These are phyloP conservation scores for Drosophila anomelani DNA, from an alignment of 2,888 invertebrate species.

Conservation along the genomic window DNA sequence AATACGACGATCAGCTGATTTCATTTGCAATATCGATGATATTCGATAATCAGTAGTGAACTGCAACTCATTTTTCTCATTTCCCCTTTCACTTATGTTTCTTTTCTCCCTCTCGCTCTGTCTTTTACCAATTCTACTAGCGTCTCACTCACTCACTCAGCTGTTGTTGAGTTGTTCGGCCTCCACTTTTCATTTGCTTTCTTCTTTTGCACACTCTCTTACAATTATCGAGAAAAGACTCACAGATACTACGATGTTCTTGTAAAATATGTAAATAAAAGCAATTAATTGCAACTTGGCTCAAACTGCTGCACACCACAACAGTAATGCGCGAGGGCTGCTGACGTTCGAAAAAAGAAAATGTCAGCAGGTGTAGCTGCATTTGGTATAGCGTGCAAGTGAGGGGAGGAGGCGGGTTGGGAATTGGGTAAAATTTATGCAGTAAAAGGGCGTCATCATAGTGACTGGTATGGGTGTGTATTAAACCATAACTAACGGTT, in stretches of 20 bases:
- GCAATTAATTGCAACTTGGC: conserved; percentile 71
- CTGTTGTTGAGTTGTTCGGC: conserved; percentile 23
- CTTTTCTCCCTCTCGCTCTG: not conserved
- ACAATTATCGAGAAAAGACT: conserved; percentile 9
- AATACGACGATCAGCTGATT: conserved; percentile 65
- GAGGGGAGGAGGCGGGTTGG: not conserved
- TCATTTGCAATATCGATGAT: conserved; percentile 33
- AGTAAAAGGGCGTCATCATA: conserved; percentile 69
- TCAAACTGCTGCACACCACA: conserved; percentile 44
- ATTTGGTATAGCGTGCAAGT: conserved; percentile 28
- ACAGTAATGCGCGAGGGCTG: conserved; percentile 59
- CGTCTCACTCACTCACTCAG: conserved; percentile 19
- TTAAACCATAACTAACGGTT: conserved; percentile 50
- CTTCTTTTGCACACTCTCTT: conserved; percentile 3
- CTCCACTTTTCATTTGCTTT: conserved; percentile 7
- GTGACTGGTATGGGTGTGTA: conserved; percentile 24
- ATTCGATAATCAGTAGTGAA: conserved; percentile 31
- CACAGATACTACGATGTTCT: conserved; percentile 28
- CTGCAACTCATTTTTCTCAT: conserved; percentile 19
- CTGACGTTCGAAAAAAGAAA: conserved; percentile 66
- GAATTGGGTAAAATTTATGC: conserved; percentile 57
- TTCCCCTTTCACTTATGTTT: not conserved
- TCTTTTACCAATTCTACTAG: not conserved
- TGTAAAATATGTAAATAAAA: conserved; percentile 67
- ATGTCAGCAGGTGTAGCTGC: conserved; percentile 77